phyloP scores from a whole-genome alignment of 2,113 vertebrate species.

The Tetraodon nigroviridis region DNA sequence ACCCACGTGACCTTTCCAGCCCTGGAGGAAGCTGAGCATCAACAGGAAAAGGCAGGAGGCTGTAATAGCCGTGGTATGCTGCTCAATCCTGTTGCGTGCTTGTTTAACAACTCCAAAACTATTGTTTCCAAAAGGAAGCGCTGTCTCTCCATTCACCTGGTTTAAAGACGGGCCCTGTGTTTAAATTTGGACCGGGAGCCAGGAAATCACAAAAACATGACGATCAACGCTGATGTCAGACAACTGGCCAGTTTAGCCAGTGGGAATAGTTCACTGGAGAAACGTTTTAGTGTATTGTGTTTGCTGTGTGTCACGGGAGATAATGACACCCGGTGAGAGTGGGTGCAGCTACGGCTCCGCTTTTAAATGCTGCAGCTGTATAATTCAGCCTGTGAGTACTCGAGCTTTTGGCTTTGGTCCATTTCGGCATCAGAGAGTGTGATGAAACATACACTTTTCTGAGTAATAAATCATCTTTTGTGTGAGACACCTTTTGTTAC shows the following conservation, averaged over 20 bases:
- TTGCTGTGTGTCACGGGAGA: no score
- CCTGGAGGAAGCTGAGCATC: conserved; percentile 34
- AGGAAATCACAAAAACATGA: conserved; percentile 40
- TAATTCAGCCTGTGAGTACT: no score
- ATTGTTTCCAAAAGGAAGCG: conserved; percentile 43
- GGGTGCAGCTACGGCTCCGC: no score
- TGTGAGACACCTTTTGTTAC: conserved; percentile 25
- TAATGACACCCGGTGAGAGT: no score
- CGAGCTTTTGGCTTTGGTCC: no score
- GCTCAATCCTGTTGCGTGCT: conserved; percentile 50
- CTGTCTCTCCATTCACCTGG: conserved; percentile 20
- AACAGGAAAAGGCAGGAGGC: conserved; percentile 54
- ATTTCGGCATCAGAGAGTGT: neutral
- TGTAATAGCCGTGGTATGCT: conserved; percentile 50
- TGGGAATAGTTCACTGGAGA: conserved; percentile 11
- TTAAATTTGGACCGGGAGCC: conserved; percentile 11
- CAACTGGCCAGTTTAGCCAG: neutral
- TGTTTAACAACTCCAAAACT: conserved; percentile 43
- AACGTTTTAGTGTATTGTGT: neutral
- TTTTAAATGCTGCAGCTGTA: no score
- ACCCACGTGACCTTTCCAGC: conserved; percentile 19
- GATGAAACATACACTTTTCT: neutral
- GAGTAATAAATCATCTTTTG: neutral
- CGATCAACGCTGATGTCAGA: conserved; percentile 37
- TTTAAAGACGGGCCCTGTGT: neutral